Evolutionary conservation across 2,113 vertebrate genomes (phyloP).

Genomic region (Progne subis): DNA sequence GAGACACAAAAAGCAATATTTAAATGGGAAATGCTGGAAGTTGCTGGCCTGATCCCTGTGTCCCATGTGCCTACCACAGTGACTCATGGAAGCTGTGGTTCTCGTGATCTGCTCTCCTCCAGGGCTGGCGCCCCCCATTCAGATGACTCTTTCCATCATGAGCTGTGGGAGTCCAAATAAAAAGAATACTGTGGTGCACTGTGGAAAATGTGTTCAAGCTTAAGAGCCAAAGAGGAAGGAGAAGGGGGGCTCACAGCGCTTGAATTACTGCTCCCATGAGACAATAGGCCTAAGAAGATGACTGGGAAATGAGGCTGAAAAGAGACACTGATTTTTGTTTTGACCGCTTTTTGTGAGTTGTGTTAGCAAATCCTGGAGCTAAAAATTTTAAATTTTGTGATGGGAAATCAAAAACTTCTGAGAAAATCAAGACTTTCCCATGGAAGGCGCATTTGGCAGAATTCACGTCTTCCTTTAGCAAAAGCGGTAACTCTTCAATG

Average conservation of each 20-base stretch:
- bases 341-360: background rate
- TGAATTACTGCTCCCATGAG: constrained; percentile 45
- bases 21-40: background rate
- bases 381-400: constrained; percentile 5
- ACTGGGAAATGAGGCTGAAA: constrained; percentile 43
- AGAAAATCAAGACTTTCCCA: constrained; percentile 22
- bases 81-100: constrained; percentile 50
- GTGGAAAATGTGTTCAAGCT: constrained; percentile 47
- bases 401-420: background rate
- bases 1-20: constrained; percentile 38
- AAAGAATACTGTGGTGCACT: constrained; percentile 45
- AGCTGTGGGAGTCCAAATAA: constrained; percentile 46
- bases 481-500: background rate
- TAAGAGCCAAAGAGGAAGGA: constrained; percentile 48
- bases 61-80: background rate
- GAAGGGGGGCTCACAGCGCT: constrained; percentile 10
- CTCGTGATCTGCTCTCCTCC: constrained; percentile 43
- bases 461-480: background rate
- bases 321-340: constrained; percentile 7
- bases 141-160: constrained; percentile 40
- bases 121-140: constrained; percentile 12
- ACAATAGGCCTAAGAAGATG: constrained; percentile 26
- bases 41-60: background rate
- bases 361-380: constrained; percentile 2
- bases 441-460: background rate